Evolutionary conservation across 2,113 vertebrate species (phyloP).

Genomic region (Pampusana beccarii): DNA sequence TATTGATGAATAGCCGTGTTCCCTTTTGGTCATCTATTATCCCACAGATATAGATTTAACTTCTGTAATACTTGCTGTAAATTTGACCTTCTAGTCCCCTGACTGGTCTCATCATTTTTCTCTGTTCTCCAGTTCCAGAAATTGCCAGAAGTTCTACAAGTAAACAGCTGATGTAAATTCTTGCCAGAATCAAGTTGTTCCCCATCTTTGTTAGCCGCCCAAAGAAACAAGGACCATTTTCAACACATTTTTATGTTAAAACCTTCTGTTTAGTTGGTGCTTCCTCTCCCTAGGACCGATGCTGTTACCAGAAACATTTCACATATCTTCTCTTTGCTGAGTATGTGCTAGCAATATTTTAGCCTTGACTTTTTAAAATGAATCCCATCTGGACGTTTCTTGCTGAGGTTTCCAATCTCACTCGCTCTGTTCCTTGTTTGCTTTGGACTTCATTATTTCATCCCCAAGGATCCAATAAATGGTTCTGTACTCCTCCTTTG

Average conservation of each 20-base stretch:
- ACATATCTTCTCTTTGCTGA: constrained; percentile 36
- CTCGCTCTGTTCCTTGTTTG: constrained; percentile 30
- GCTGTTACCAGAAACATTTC: constrained; percentile 25
- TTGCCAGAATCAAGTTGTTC: not conserved
- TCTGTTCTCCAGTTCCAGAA: constrained; percentile 22
- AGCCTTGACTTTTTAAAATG: constrained; percentile 54
- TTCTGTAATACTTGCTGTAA: constrained; percentile 45
- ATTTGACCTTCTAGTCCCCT: constrained; percentile 42
- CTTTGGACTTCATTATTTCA: constrained; percentile 65
- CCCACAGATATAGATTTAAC: constrained; percentile 51
- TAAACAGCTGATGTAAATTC: constrained; percentile 27
- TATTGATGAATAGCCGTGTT: constrained; percentile 46
- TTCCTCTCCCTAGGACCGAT: not conserved
- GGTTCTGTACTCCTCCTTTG: constrained; percentile 30
- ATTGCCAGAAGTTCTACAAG: constrained; percentile 22
- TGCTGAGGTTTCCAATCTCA: constrained; percentile 55
- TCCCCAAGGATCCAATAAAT: constrained; percentile 40
- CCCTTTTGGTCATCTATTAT: constrained; percentile 37
- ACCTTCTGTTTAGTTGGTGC: constrained; percentile 12
- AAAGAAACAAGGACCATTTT: constrained; percentile 21
- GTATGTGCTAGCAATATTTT: constrained; percentile 46
- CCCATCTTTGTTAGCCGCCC: not conserved
- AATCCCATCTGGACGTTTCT: constrained; percentile 61
- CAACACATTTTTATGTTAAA: constrained; percentile 1
- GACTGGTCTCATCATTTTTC: constrained; percentile 42